Percentiles rank a stretch among this genome's conserved stretches.
Evolutionary conservation across 1,140 invertebrate genomes (phyloP).

Genomic region (Drusus annulatus): DNA sequence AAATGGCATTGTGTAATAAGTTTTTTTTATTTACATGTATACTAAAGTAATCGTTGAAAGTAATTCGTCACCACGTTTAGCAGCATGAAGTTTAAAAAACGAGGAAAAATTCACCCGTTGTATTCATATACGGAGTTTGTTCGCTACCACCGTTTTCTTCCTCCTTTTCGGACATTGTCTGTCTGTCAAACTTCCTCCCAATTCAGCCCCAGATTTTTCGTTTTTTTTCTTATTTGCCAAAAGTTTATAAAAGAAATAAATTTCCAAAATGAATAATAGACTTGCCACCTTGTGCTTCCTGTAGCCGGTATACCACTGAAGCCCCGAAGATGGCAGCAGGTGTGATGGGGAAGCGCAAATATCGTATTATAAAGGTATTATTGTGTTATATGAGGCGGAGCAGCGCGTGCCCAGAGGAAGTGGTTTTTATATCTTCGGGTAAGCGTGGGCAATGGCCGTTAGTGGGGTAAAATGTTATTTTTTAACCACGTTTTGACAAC

Average conservation of each 20-base stretch:
- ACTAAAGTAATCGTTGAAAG: too few species aligned
- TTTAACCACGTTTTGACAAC: too few species aligned
- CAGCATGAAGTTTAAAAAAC: too few species aligned
- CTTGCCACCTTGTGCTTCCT: slow-evolving; percentile 23
- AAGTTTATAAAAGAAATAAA: not conserved
- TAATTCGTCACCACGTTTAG: too few species aligned
- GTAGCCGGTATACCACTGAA: not conserved
- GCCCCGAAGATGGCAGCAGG: slow-evolving; percentile 31
- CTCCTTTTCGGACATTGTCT: too few species aligned
- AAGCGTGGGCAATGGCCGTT: not conserved
- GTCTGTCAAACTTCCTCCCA: too few species aligned
- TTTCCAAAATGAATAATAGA: slow-evolving; percentile 16
- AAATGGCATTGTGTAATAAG: too few species aligned
- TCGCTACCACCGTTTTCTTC: too few species aligned
- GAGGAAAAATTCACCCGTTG: too few species aligned
- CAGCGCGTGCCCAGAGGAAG: slow-evolving; percentile 38
- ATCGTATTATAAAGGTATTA: slow-evolving; percentile 37
- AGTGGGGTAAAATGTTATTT: not conserved
- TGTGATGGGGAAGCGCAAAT: slow-evolving; percentile 28
- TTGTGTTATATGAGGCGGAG: slow-evolving; percentile 44
- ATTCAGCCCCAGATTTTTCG: too few species aligned
- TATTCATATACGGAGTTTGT: too few species aligned
- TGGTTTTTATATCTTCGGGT: slow-evolving; percentile 15
- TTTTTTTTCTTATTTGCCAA: not conserved
- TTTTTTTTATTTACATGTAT: too few species aligned